Evolutionary conservation across 2,113 vertebrate species (phyloP), one percentile per base, ranked within the genome.

Genomic region (Rostratula benghalensis): DNA sequence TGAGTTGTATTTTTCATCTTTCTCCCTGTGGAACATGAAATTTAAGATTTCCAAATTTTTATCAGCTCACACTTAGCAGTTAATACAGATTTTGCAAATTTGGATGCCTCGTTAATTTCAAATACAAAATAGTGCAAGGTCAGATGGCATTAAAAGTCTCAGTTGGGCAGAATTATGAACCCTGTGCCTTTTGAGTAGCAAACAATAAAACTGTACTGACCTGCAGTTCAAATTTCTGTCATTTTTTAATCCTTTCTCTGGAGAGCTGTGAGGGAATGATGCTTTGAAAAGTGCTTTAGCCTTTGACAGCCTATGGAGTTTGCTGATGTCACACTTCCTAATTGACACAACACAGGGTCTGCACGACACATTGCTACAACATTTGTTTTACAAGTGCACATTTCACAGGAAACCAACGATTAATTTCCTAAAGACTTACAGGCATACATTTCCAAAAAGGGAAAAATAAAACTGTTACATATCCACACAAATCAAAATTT

Each of bases 401-500:
- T 96, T 97, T 97, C 83, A 86, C 94, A 97, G 94, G 95, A 98
- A 98, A 96, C 73, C 94, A 96, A 90, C 33, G 53, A 97, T 97
- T 97, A 92, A 96, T 97, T 96, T 98, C 95, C 91, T 93, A 41
- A 94, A 97, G 94, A 94, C 71, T 90, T 97, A 93, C 51, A 97
- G 57, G 93, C 96, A 96, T 97, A 95, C 73, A 97, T 92, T 97
- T 97, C 96, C 96, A 97, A 97, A 98, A 97, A 97, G 92, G 90
- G 94, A 95, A 96, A 97, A 97, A 97, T 93, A 97, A 97, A 98
- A 98, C 95, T 96, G 97, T 96, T 98, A 98, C 89, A 97, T 95
- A 98, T 97, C 97, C 94, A 83, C 94, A 97, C 96, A 98, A 98
- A 98, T 98, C 94, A 98, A 95, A 98, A 98, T 98, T 97, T 97